Evolutionary conservation across 2,888 invertebrate species (phyloP).

Genomic region (Protodeltote pygarga): DNA sequence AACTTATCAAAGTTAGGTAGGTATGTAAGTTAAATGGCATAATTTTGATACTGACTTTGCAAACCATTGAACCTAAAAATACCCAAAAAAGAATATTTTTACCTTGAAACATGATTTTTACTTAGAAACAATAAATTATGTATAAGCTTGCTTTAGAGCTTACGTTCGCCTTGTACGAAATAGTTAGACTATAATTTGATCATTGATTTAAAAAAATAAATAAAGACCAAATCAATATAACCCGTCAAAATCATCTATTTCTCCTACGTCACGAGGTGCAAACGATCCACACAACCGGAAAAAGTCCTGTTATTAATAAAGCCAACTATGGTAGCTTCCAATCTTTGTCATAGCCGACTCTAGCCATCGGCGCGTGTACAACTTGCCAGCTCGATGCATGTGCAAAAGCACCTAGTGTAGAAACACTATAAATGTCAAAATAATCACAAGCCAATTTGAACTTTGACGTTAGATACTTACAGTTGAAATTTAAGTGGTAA

Average conservation of each 20-base stretch:
- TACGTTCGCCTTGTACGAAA: no score
- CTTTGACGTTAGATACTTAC: neutral
- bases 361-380: slow-evolving; percentile 76
- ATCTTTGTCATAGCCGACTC: slow-evolving; percentile 81
- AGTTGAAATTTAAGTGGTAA: slow-evolving; percentile 39
- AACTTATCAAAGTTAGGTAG: no score
- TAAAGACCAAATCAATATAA: no score
- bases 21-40: no score
- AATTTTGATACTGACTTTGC: no score
- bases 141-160: no score
- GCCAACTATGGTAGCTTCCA: slow-evolving; percentile 71
- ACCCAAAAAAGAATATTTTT: no score
- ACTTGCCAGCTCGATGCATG: slow-evolving; percentile 79
- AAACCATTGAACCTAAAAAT: no score
- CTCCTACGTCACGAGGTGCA: slow-evolving; percentile 44
- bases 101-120: no score
- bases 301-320: slow-evolving; percentile 79
- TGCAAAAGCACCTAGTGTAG: slow-evolving; percentile 59
- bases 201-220: no score
- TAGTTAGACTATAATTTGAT: no score
- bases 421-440: slow-evolving; percentile 37
- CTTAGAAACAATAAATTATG: no score
- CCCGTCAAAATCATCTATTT: slow-evolving; percentile 55
- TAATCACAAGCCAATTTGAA: slow-evolving; percentile 14
- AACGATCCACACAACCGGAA: slow-evolving; percentile 66